These are phyloP conservation scores for Pecten maximus DNA, from an alignment of 2,888 invertebrate species.

Conservation along the genomic window DNA sequence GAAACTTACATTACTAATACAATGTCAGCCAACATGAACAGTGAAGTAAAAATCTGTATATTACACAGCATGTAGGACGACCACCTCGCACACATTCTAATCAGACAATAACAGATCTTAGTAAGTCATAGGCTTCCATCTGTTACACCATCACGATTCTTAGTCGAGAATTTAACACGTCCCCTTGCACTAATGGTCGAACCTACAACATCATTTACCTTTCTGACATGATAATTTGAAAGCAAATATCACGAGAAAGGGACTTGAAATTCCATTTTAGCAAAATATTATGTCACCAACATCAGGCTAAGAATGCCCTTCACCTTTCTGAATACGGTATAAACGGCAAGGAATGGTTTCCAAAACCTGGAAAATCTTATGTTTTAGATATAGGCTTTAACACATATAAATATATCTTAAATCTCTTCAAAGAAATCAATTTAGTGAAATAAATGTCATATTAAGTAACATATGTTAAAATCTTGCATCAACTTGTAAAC, in stretches of 20 bases:
- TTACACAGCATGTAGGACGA: too few relatives aligned
- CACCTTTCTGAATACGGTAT: neutral
- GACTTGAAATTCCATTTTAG: neutral
- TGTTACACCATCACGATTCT: too few relatives aligned
- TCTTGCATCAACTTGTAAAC: neutral
- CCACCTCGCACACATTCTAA: too few relatives aligned
- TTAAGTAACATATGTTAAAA: neutral
- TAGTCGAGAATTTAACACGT: too few relatives aligned
- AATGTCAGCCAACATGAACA: too few relatives aligned
- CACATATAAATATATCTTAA: neutral
- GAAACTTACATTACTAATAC: neutral
- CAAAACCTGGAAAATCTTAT: neutral
- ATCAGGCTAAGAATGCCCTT: neutral
- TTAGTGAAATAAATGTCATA: neutral
- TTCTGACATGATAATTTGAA: neutral
- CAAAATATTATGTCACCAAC: neutral
- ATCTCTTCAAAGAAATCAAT: neutral
- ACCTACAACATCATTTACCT: neutral
- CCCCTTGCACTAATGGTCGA: too few relatives aligned
- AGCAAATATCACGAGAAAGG: neutral
- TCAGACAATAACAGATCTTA: too few relatives aligned
- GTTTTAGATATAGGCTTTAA: neutral
- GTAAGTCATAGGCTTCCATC: too few relatives aligned
- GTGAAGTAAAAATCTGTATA: too few relatives aligned
- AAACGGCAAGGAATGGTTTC: neutral